Percentiles rank a stretch among this genome's conserved stretches.
Conservation (phyloP, 30 jellyfish, hydroid and myxozoan genomes). For the Mastigias papua region DNA sequence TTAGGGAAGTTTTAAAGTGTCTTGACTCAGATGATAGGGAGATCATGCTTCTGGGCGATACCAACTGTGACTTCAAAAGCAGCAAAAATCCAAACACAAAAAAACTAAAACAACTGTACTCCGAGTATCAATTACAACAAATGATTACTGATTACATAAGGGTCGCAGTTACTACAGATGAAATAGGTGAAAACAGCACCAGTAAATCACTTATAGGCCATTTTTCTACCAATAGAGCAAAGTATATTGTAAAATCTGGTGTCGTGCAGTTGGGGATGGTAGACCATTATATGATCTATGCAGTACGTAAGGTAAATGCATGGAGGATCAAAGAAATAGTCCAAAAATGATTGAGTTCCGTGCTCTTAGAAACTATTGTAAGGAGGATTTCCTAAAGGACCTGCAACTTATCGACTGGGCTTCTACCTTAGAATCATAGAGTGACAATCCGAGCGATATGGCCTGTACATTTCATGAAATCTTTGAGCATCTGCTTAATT, state of each 20-base stretch:
- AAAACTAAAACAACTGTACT: not conserved
- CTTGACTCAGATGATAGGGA: not conserved
- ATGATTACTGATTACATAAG: not conserved
- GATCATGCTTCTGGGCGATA: not conserved
- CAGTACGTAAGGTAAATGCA: not conserved
- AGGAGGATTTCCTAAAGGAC: conserved; percentile 10
- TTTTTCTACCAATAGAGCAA: not conserved
- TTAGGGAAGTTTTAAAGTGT: not conserved
- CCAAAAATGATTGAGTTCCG: not conserved
- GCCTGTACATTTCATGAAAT: conserved; percentile 8
- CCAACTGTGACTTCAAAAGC: not conserved
- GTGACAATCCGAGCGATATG: conserved; percentile 16
- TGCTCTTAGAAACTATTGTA: not conserved
- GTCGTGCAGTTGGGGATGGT: not conserved
- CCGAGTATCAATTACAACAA: not conserved
- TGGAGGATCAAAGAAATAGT: not conserved
- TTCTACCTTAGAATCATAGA: not conserved
- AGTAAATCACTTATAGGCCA: not conserved
- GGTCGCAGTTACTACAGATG: not conserved
- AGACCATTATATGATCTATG: not conserved
- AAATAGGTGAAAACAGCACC: not conserved
- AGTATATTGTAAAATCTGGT: not conserved
- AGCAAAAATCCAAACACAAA: not conserved
- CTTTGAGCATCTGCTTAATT: not conserved
- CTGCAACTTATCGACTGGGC: conserved; percentile 11